Conservation (phyloP, 2,888 invertebrate species). For the Andrena chrysosceles region DNA sequence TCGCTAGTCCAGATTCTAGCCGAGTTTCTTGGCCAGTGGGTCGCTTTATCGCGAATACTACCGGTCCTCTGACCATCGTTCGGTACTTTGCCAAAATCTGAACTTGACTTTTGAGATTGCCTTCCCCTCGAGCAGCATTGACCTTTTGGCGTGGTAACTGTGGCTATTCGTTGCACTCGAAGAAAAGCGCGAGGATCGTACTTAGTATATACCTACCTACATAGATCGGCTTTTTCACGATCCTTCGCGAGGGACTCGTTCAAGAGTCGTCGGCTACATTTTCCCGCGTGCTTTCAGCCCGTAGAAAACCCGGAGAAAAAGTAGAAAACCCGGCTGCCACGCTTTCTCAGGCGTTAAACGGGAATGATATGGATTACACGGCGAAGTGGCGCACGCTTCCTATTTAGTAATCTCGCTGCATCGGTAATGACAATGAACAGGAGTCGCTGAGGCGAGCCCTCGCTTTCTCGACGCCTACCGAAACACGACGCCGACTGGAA, state of each 20-base stretch:
- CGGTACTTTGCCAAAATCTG: no score
- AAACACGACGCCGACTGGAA: not conserved
- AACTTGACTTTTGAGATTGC: no score
- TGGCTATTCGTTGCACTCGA: not conserved
- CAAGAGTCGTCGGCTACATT: not conserved
- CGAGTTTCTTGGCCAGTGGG: no score
- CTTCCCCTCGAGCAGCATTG: no score
- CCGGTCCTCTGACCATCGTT: no score
- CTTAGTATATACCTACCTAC: not conserved
- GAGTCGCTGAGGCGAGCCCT: not conserved
- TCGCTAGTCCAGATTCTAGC: not conserved
- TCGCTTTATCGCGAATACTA: no score
- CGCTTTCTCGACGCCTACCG: conserved; percentile 29
- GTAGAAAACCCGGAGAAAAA: conserved; percentile 46
- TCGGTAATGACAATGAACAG: conserved; percentile 41
- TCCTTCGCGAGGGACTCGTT: not conserved
- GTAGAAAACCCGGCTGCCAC: conserved; percentile 50
- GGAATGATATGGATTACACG: conserved; percentile 49
- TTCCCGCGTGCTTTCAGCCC: conserved; percentile 24
- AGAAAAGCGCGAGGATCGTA: not conserved
- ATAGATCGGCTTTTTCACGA: not conserved
- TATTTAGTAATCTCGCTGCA: conserved; percentile 26
- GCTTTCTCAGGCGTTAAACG: conserved; percentile 55
- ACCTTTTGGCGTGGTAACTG: no score
- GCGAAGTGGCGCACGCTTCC: conserved; percentile 22